Evolutionary conservation across 2,888 invertebrate species (phyloP).

Genomic region (Conchocele bisecta): DNA sequence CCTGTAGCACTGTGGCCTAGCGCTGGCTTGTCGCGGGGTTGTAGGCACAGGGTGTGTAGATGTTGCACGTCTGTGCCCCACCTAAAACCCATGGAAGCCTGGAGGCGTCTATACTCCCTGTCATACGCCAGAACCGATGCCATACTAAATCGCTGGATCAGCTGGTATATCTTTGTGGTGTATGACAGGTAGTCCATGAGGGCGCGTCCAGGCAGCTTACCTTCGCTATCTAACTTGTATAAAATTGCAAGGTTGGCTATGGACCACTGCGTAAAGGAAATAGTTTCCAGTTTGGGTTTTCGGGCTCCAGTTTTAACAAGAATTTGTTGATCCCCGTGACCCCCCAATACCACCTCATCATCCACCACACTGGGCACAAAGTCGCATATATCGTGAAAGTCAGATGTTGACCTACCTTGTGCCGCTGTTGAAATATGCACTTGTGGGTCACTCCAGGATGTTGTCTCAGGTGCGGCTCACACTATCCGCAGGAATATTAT

Average conservation of each 20-base stretch:
- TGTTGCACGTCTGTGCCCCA: constrained; percentile 12
- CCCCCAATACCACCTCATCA: neutral
- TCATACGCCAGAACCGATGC: constrained; percentile 11
- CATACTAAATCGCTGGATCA: neutral
- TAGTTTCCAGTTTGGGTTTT: constrained; percentile 10
- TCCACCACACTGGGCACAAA: constrained; percentile 2
- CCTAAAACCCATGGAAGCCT: neutral
- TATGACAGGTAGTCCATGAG: constrained; percentile 13
- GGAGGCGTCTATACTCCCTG: constrained; percentile 5
- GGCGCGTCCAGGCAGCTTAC: neutral
- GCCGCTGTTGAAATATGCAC: neutral
- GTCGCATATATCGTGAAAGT: neutral
- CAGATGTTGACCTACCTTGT: neutral
- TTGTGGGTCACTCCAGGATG: constrained; percentile 10
- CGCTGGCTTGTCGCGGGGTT: neutral
- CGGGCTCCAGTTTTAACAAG: constrained; percentile 4
- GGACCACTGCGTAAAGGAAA: constrained; percentile 11
- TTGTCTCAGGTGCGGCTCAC: too few species aligned
- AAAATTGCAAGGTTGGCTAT: constrained; percentile 8
- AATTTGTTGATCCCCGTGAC: neutral
- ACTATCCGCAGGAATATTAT: too few species aligned
- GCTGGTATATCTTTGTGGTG: neutral
- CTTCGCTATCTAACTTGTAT: neutral
- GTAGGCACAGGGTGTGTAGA: neutral
- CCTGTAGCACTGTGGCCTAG: too few species aligned